These are phyloP conservation scores for Hoplias malabaricus DNA, from an alignment of 2,113 vertebrate genomes.

Conservation along the genomic window DNA sequence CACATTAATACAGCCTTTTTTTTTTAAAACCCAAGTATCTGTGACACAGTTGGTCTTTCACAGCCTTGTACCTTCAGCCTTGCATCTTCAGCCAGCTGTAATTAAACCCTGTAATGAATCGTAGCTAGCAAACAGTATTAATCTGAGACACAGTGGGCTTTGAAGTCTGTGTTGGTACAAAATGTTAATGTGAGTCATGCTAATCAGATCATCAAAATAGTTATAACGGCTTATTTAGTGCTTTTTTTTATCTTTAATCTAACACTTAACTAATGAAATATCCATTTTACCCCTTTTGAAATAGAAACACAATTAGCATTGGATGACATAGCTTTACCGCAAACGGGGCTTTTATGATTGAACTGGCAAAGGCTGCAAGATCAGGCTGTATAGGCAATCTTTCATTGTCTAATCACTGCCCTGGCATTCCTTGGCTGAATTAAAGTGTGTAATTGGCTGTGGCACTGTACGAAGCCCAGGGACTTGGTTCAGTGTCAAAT, in stretches of 20 bases:
- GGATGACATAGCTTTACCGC: not conserved
- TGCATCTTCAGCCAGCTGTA: conserved; percentile 17
- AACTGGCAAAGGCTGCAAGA: not conserved
- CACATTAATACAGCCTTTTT: not conserved
- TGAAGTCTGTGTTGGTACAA: not conserved
- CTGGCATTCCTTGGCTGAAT: conserved; percentile 10
- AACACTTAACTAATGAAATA: not conserved
- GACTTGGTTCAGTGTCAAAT: conserved; percentile 12
- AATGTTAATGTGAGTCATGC: conserved; percentile 3
- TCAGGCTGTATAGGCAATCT: not conserved
- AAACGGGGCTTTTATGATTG: not conserved
- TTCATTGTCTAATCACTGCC: not conserved
- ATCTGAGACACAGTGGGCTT: conserved; percentile 20
- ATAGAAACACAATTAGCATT: not conserved
- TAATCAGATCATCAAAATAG: not conserved
- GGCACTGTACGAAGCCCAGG: not conserved
- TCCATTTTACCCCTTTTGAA: not conserved
- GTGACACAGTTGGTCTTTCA: conserved; percentile 28
- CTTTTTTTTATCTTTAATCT: not conserved
- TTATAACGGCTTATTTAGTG: not conserved
- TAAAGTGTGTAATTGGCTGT: not conserved
- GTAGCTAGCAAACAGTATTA: conserved; percentile 15
- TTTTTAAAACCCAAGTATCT: conserved; percentile 15
- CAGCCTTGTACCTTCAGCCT: not conserved
- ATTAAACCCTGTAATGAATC: conserved; percentile 32